Evolutionary conservation across 30 jellyfish, hydroid and myxozoan genomes (phyloP).

Genomic region (Cassiopea xamachana): DNA sequence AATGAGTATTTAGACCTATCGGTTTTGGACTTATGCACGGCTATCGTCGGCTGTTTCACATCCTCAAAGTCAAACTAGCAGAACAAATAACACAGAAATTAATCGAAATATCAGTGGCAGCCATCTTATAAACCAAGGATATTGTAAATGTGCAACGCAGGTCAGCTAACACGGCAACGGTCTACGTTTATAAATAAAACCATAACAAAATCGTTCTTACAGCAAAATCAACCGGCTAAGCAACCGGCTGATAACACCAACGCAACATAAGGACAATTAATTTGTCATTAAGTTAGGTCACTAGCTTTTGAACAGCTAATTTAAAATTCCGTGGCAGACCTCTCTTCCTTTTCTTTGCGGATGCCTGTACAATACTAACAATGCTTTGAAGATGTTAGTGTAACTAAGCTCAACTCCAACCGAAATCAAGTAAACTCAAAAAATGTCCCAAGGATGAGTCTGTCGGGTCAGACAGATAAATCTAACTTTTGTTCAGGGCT

Average conservation of each 20-base stretch:
- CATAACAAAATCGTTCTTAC: not conserved
- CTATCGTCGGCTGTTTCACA: not conserved
- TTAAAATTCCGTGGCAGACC: not conserved
- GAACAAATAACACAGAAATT: not conserved
- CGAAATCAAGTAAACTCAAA: too few relatives aligned
- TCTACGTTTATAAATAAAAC: not conserved
- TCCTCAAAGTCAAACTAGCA: slow-evolving; percentile 51
- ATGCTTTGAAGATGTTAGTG: too few relatives aligned
- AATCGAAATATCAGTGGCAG: not conserved
- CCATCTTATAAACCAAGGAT: not conserved
- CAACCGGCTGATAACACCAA: not conserved
- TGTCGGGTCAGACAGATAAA: too few relatives aligned
- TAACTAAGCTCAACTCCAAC: too few relatives aligned
- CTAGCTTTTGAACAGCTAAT: not conserved
- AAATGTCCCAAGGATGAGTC: too few relatives aligned
- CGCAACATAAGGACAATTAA: not conserved
- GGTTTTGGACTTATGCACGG: not conserved
- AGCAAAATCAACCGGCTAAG: not conserved
- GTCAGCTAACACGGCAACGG: not conserved
- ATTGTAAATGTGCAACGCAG: not conserved
- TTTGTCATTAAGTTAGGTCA: not conserved
- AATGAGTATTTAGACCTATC: slow-evolving; percentile 48
- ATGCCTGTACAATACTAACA: too few relatives aligned
- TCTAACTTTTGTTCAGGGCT: too few relatives aligned
- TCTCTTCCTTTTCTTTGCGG: too few relatives aligned